phyloP scores from a whole-genome alignment of 1,140 invertebrate genomes.

The Drosophila pseudoobscura region DNA sequence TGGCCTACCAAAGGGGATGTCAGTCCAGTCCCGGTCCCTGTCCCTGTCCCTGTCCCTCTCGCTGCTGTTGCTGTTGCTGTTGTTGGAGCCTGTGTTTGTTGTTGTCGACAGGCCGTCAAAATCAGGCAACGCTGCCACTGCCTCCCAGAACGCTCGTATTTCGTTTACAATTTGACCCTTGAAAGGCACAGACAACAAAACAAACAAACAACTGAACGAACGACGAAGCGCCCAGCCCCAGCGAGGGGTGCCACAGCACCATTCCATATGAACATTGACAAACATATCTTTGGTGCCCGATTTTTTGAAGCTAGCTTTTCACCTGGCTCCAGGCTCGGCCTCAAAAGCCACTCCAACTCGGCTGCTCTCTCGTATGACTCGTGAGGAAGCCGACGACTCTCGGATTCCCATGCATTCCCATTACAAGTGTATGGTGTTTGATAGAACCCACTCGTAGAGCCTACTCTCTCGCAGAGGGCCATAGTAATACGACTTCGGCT shows the following conservation, averaged over 20 bases:
- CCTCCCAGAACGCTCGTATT: conserved; percentile 63
- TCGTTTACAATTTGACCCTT: conserved; percentile 76
- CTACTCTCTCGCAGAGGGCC: too few species aligned
- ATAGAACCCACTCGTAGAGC: too few species aligned
- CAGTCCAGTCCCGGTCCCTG: conserved; percentile 14
- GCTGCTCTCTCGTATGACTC: too few species aligned
- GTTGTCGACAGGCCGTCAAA: conserved; percentile 70
- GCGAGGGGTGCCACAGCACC: conserved; percentile 21
- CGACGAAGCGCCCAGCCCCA: conserved; percentile 9
- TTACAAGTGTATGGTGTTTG: too few species aligned
- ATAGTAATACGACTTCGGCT: too few species aligned
- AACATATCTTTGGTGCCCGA: too few species aligned
- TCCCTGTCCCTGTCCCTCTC: not conserved
- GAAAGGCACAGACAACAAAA: conserved; percentile 56
- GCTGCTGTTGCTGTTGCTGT: conserved; percentile 11
- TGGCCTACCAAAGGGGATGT: conserved; percentile 45
- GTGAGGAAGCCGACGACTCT: too few species aligned
- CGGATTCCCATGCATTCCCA: too few species aligned
- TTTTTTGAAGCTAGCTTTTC: too few species aligned
- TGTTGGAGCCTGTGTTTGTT: conserved; percentile 26
- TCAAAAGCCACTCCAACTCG: too few species aligned
- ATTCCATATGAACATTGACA: not conserved
- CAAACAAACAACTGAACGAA: conserved; percentile 36
- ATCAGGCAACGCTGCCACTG: conserved; percentile 48
- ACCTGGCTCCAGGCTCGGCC: too few species aligned